These are phyloP conservation scores for Cyrtorhinus lividipennis DNA, from an alignment of 1,140 invertebrate species.

Conservation along the genomic window DNA sequence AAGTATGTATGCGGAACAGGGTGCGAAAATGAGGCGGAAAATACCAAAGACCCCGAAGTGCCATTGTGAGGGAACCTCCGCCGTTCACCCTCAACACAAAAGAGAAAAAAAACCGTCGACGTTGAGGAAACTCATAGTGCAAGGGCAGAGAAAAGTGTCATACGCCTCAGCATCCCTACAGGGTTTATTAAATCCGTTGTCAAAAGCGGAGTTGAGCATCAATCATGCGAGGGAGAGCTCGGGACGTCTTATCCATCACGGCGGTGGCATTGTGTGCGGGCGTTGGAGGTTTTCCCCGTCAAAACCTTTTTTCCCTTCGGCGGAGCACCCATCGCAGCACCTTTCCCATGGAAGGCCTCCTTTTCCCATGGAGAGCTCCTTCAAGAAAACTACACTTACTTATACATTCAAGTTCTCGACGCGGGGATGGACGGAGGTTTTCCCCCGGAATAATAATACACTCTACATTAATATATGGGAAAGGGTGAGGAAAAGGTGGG, in stretches of 20 bases:
- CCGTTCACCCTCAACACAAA: background rate
- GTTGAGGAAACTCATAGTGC: no score
- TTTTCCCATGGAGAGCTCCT: background rate
- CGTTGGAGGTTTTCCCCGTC: background rate
- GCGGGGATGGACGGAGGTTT: conserved; percentile 31
- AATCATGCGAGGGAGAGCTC: conserved; percentile 21
- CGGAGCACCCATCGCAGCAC: background rate
- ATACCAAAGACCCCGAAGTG: background rate
- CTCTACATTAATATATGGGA: conserved; percentile 36
- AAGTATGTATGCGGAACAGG: no score
- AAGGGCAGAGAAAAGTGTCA: conserved; percentile 14
- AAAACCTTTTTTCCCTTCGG: conserved; percentile 4
- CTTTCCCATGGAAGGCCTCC: background rate
- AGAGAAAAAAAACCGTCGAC: background rate
- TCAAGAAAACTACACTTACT: conserved; percentile 28
- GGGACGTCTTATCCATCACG: conserved; percentile 23
- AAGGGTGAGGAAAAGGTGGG: conserved; percentile 17
- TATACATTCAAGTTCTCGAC: conserved; percentile 39
- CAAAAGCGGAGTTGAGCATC: conserved; percentile 22
- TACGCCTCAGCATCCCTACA: conserved; percentile 7
- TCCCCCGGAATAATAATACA: conserved; percentile 37
- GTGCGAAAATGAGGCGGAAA: no score
- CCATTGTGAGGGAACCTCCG: background rate
- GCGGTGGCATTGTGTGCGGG: background rate
- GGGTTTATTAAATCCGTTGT: conserved; percentile 25